Base-by-base conservation (phyloP, 2,113 vertebrate species). In the Gavia stellata region DNA sequence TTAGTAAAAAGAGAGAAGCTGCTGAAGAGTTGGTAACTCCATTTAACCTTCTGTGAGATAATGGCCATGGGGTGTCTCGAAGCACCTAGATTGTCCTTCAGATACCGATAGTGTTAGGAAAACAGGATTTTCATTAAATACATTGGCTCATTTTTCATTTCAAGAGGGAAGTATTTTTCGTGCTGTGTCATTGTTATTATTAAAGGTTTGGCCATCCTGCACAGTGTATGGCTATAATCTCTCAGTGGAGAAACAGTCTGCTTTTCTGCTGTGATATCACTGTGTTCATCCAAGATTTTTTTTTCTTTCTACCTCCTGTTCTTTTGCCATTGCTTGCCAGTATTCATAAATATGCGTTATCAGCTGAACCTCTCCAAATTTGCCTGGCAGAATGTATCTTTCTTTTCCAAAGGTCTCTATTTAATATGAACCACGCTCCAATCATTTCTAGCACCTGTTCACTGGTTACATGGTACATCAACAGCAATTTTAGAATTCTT, bases 371-470 rank as follows among this genome's bases (percentile, higher is more conserved):
- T 85, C 85, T 94, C 94, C 70, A 80, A 78, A 81, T 95, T 96
- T 94, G 79, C 79, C 85, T 95, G 90, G 95, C 88, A 94, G 90
- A 92, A 96, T 7, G 55, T 67, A 84, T 70, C 88, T 94, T 96
- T 79, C 90, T 77, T 80, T 95, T 96, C 90, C 90, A 91, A 82
- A 96, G 96, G 96, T 97, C 96, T 94, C 96, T 96, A 81, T 96
- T 96, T 94, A 97, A 88, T 94, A 47, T 80, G 93, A 97, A 90
- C 90, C 21, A 1, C 1, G 0, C 75, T 94, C 93, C 96, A 96
- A 94, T 96, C 94, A 88, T 78, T 94, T 86, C 95, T 77, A 97
- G 92, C 93, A 96, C 96, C 96, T 97, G 96, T 96, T 97, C 96
- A 17, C 85, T 78, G 71, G 78, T 91, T 96, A 61, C 96, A 96